These are phyloP conservation scores for Elanus axillaris DNA, from an alignment of 2,113 vertebrate species.

Conservation along the genomic window DNA sequence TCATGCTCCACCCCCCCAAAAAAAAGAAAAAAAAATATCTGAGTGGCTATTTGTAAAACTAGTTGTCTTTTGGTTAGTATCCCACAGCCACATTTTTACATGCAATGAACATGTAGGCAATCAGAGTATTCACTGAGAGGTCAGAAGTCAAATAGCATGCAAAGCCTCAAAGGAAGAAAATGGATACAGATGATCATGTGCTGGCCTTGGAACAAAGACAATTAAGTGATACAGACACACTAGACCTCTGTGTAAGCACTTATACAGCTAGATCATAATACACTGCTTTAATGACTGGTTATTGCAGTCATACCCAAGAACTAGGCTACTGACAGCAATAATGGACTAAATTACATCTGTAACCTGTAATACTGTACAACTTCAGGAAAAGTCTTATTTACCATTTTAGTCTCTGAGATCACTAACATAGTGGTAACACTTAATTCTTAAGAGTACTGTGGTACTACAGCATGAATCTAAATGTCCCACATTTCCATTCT, in stretches of 20 bases:
- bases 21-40: no score
- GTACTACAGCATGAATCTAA: neutral
- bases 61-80: neutral
- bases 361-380: neutral
- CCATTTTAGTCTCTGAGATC: neutral
- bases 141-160: neutral
- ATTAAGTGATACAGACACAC: neutral
- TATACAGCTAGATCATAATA: neutral
- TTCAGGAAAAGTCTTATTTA: neutral
- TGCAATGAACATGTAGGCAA: neutral
- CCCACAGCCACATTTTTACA: neutral
- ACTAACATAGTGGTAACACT: rapidly evolving
- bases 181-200: rapidly evolving
- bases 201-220: neutral
- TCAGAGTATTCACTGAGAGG: neutral
- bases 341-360: neutral
- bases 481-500: neutral
- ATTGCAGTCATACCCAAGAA: neutral
- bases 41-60: neutral
- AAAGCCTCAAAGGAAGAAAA: neutral
- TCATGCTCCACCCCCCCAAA: neutral
- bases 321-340: neutral
- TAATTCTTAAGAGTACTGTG: neutral
- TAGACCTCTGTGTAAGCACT: neutral
- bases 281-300: neutral